phyloP scores from a whole-genome alignment of 2,888 invertebrate genomes.

The Lasioglossum calceatum region DNA sequence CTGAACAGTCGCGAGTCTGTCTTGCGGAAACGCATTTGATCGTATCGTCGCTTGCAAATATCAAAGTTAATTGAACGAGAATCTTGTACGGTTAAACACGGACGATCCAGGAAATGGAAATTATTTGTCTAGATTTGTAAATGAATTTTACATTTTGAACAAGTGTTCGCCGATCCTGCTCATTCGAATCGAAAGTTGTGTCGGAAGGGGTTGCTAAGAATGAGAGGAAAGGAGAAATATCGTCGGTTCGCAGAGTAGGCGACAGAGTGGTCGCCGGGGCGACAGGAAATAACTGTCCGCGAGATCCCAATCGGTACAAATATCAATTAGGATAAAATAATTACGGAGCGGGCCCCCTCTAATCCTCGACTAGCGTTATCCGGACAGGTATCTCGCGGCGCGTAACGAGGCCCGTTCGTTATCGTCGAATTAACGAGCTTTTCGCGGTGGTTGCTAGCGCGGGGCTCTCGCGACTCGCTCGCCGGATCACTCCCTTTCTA shows the following conservation, averaged over 20 bases:
- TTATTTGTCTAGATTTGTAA: too few relatives aligned
- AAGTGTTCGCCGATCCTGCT: neutral
- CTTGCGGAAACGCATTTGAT: too few relatives aligned
- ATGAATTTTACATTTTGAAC: too few relatives aligned
- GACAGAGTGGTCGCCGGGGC: neutral
- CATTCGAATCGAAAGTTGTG: neutral
- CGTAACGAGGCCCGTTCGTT: slow-evolving; percentile 57
- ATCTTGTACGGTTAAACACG: too few relatives aligned
- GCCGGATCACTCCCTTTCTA: neutral
- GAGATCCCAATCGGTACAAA: slow-evolving; percentile 48
- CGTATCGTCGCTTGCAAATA: too few relatives aligned
- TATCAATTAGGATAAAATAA: slow-evolving; percentile 58
- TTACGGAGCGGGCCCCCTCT: slow-evolving; percentile 35
- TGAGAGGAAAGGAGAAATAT: neutral
- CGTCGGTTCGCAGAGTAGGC: neutral
- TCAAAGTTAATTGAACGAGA: too few relatives aligned
- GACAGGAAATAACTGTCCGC: slow-evolving; percentile 43
- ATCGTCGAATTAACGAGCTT: slow-evolving; percentile 66
- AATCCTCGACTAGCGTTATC: slow-evolving; percentile 46
- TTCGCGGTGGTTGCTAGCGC: slow-evolving; percentile 39
- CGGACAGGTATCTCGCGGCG: slow-evolving; percentile 40
- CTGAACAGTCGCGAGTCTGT: too few relatives aligned
- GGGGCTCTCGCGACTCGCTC: slow-evolving; percentile 6
- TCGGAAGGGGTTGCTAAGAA: neutral
- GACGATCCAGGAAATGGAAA: too few relatives aligned